Percentiles rank a stretch among this genome's conserved stretches.
phyloP scores from a whole-genome alignment of 2,797 vertebrate genomes.

The Bovichtus diacanthus region DNA sequence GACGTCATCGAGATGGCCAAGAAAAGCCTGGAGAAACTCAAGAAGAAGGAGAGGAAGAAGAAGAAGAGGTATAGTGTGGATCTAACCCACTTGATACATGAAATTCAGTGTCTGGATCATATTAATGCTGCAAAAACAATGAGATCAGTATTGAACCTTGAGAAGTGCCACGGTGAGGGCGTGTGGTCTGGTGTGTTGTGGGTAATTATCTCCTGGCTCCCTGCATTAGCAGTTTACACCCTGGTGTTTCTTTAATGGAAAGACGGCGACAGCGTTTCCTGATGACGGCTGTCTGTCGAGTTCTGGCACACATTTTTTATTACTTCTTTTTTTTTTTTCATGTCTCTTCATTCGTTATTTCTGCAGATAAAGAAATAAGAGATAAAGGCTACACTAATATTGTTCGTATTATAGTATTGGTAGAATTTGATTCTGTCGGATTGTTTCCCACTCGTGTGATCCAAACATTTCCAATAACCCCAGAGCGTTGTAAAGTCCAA shows the following conservation, averaged over 20 bases:
- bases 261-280: constrained; percentile 16
- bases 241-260: constrained; percentile 35
- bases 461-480: no score
- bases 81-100: no score
- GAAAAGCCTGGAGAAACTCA: constrained; percentile 95
- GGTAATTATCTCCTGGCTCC: constrained; percentile 49
- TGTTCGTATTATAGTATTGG: no score
- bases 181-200: constrained; percentile 41
- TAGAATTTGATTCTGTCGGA: no score
- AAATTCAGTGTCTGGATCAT: background rate
- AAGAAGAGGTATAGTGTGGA: constrained; percentile 90
- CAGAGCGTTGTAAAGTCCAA: no score
- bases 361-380: no score
- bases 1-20: constrained; percentile 97
- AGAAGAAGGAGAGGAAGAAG: constrained; percentile 95
- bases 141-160: background rate
- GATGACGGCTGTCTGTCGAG: constrained; percentile 26
- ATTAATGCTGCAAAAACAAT: background rate
- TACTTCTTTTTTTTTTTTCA: no score
- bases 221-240: constrained; percentile 2
- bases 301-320: constrained; percentile 1
- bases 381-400: no score
- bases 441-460: no score
- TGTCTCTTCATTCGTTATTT: no score
- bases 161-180: constrained; percentile 4